Evolutionary conservation across 2,888 invertebrate genomes (phyloP).

Genomic region (Metopia argyrocephala): DNA sequence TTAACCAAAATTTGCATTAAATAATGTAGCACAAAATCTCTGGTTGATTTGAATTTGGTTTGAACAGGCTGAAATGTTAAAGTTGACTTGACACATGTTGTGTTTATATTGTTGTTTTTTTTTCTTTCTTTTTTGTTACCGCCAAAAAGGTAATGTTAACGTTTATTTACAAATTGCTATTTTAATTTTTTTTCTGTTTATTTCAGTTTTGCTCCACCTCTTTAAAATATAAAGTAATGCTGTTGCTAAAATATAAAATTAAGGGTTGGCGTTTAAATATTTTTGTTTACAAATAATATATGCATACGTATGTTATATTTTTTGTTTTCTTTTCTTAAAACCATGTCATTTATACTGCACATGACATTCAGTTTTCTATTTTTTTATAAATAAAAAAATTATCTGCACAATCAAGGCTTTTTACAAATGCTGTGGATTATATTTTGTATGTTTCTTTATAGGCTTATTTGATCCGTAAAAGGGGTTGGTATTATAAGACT

Average conservation of each 20-base stretch:
- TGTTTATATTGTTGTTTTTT: constrained; percentile 36
- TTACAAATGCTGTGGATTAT: not conserved
- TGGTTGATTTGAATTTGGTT: constrained; percentile 8
- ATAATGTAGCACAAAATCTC: too few species aligned
- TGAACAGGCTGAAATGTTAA: constrained; percentile 49
- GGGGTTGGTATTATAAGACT: not conserved
- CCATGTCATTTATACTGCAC: constrained; percentile 33
- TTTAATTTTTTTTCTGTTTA: not conserved
- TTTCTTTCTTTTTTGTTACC: constrained; percentile 22
- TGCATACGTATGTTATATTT: not conserved
- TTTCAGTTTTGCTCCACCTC: constrained; percentile 34
- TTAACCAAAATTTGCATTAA: not conserved
- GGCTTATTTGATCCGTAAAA: not conserved
- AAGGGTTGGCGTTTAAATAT: constrained; percentile 51
- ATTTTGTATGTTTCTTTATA: not conserved
- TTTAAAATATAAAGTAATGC: not conserved
- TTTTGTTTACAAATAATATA: constrained; percentile 28
- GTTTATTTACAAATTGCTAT: constrained; percentile 42
- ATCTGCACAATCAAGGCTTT: constrained; percentile 4
- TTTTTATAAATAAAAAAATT: not conserved
- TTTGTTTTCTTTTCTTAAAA: not conserved
- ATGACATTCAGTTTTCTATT: not conserved
- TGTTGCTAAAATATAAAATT: constrained; percentile 11
- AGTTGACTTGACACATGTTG: constrained; percentile 16
- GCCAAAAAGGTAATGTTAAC: constrained; percentile 32